Evolutionary conservation across 2,888 invertebrate species (phyloP), one percentile per base, ranked within the genome.

Genomic region (Drosophila setosimentum): DNA sequence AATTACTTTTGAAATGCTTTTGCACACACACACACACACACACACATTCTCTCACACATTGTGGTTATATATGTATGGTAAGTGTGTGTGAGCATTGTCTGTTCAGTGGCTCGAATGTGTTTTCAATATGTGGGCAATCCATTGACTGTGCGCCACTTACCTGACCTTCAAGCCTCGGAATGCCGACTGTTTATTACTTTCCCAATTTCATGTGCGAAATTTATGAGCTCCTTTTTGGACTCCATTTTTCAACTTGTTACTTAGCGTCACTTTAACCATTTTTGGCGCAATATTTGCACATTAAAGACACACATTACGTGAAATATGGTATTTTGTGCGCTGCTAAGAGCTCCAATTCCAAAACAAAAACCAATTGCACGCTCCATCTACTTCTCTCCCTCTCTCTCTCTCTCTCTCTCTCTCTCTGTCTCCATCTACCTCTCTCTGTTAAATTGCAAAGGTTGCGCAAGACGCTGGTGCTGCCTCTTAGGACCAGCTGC

Each of bases 241-340:
- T n/a, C 84, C 80, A 88, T 88, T 85, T 85, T 74, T 85, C 89
- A 85, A 85, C 85, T 85, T 85, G 82, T 88, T 85, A 87, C 87
- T 87, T 84, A 87, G 71, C 84, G 76, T 72, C 68, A 82, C 78
- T 89, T 84, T 62, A 89, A 84, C 64, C 76, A 82, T 73, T 78
- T 83, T 76, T 73, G 73, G 68, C 68, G 71, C 62, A 82, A 69
- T 82, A 73, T 70, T 58, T 60, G 51, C 55, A 50, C 76, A 65
- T 71, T 72, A 71, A 71, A 65, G 48, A 53, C 49, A 48, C n/a
- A 42, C 11, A 49, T 30, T 49, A 65, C 10, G 59, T 74, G 63
- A 82, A 79, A 70, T 76, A 82, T 81, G 76, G 68, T 73, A 61
- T 67, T 61, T 61, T 59, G 50, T 71, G 67, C 59, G 30, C 42